These are phyloP conservation scores for Alethe castanea DNA, from an alignment of 2,113 vertebrate genomes.

Conservation along the genomic window DNA sequence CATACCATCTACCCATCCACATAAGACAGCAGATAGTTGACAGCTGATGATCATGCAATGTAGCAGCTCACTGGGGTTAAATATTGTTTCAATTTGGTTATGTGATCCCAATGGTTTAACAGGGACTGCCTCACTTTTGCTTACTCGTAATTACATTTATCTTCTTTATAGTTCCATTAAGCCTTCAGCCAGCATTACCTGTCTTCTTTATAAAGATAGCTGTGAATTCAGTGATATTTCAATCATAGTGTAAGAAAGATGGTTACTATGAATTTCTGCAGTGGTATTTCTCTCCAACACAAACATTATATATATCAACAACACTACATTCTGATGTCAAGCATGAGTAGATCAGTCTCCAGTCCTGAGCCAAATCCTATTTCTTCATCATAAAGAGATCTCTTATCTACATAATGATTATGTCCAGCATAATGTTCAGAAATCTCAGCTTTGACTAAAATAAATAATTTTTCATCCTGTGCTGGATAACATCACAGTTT, in stretches of 20 bases:
- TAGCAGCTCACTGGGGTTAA: not conserved
- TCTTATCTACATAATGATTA: not conserved
- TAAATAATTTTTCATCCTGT: not conserved
- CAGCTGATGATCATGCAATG: not conserved
- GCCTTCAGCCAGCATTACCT: not conserved
- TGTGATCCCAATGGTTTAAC: not conserved
- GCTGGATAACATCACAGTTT: not conserved
- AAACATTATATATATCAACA: not conserved
- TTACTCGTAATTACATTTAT: not conserved
- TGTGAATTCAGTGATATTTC: not conserved
- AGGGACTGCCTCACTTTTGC: not conserved
- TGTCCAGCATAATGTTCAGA: not conserved
- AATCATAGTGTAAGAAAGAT: not conserved
- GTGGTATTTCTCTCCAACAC: not conserved
- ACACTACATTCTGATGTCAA: not conserved
- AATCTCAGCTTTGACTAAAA: slow-evolving; percentile 1
- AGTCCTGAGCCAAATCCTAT: not conserved
- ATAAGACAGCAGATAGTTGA: not conserved
- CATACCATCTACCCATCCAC: not conserved
- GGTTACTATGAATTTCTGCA: not conserved
- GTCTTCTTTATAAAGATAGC: not conserved
- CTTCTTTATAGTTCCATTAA: not conserved
- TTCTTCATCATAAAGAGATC: not conserved
- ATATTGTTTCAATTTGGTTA: not conserved
- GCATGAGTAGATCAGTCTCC: not conserved